Percentiles rank a stretch among this genome's conserved stretches.
These are phyloP conservation scores for Metallyticus violacea DNA, from an alignment of 2,888 invertebrate genomes.

Conservation along the genomic window DNA sequence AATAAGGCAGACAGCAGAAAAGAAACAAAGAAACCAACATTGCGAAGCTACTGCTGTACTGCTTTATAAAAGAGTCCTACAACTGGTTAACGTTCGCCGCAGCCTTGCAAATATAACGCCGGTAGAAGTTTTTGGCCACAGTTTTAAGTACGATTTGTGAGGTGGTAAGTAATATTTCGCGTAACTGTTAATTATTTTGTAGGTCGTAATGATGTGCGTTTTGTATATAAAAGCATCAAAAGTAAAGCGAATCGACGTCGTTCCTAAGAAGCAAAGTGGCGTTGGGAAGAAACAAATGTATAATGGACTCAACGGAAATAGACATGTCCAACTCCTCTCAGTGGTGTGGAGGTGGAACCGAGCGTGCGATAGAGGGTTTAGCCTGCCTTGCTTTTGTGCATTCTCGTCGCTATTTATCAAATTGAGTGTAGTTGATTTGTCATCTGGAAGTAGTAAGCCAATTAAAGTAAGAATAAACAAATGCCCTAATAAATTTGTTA, in stretches of 20 bases:
- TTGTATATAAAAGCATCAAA: neutral
- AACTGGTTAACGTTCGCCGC: neutral
- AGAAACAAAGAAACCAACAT: neutral
- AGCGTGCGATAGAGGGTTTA: neutral
- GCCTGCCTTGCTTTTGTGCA: neutral
- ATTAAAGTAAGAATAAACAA: no score
- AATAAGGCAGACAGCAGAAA: neutral
- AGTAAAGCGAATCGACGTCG: neutral
- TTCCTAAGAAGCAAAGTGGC: neutral
- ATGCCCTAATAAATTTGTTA: no score
- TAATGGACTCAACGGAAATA: neutral
- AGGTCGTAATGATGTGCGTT: neutral
- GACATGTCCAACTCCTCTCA: neutral
- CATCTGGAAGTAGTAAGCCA: no score
- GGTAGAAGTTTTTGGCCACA: neutral
- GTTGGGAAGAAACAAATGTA: neutral
- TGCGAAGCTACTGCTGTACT: neutral
- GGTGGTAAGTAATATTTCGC: neutral
- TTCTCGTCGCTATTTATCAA: neutral
- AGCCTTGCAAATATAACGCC: neutral
- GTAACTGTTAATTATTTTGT: neutral
- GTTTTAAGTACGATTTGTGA: neutral
- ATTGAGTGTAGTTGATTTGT: neutral
- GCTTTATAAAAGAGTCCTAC: neutral
- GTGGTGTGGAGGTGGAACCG: neutral